phyloP scores from a whole-genome alignment of 1,140 invertebrate species.

The Bombus impatiens region DNA sequence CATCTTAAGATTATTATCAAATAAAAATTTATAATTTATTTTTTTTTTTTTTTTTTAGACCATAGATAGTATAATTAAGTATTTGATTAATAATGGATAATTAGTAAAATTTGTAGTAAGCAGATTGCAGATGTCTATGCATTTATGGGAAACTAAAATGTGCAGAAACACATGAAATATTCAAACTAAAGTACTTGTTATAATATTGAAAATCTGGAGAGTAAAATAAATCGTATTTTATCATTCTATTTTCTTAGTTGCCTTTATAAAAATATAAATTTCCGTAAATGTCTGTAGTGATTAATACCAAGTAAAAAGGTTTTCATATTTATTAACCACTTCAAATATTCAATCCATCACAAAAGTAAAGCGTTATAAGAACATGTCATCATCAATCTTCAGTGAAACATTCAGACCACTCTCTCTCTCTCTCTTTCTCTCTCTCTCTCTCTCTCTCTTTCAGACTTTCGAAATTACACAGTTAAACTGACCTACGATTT shows the following conservation, averaged over 20 bases:
- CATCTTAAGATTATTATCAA: background rate
- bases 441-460: background rate
- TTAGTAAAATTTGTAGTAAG: no score
- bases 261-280: no score
- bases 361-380: background rate
- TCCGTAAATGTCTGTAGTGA: background rate
- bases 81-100: background rate
- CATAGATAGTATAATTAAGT: background rate
- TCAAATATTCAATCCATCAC: background rate
- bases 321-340: background rate
- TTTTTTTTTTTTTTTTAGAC: background rate
- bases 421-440: background rate
- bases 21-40: background rate
- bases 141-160: no score
- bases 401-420: background rate
- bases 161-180: no score
- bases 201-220: no score
- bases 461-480: background rate
- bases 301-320: background rate
- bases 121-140: no score
- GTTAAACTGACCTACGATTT: background rate
- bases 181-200: no score
- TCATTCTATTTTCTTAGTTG: no score
- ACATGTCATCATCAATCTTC: conserved; percentile 9
- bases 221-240: no score